A percentile compares a stretch with the other conserved stretches of the same genome.
Evolutionary conservation across 1,140 invertebrate genomes (phyloP).

Genomic region (Lanistes nyassanus): DNA sequence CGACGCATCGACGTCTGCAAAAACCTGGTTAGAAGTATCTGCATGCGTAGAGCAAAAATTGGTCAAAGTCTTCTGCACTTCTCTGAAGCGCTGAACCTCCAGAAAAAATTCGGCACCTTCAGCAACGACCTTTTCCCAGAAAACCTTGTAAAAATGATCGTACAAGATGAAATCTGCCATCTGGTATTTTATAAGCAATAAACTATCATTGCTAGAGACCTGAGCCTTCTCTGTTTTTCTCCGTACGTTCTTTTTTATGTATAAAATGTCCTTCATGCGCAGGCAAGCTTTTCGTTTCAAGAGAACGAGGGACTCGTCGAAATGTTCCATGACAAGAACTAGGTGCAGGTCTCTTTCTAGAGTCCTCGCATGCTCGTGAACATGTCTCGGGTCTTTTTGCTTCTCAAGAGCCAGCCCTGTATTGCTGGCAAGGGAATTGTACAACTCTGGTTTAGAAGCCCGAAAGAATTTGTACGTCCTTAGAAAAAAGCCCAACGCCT

Average conservation of each 20-base stretch:
- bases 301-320: slow-evolving; percentile 70
- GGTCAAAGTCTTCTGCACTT: slow-evolving; percentile 18
- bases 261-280: slow-evolving; percentile 66
- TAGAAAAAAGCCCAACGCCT: slow-evolving; percentile 1
- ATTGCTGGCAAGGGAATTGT: slow-evolving; percentile 41
- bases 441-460: background rate
- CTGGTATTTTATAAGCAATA: slow-evolving; percentile 19
- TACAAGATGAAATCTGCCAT: slow-evolving; percentile 41
- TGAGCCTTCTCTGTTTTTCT: background rate
- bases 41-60: slow-evolving; percentile 35
- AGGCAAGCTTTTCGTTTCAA: slow-evolving; percentile 68
- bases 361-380: slow-evolving; percentile 23
- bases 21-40: background rate
- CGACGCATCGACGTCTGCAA: slow-evolving; percentile 20
- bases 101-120: slow-evolving; percentile 30
- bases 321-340: slow-evolving; percentile 69
- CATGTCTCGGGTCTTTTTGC: slow-evolving; percentile 18
- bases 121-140: slow-evolving; percentile 24
- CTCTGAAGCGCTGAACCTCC: slow-evolving; percentile 35
- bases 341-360: slow-evolving; percentile 68
- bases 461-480: background rate
- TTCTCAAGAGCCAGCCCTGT: slow-evolving; percentile 28
- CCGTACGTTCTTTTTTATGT: slow-evolving; percentile 33
- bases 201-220: slow-evolving; percentile 15
- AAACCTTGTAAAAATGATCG: slow-evolving; percentile 34